phyloP scores from a whole-genome alignment of 2,113 vertebrate species.

The Geothlypis trichas region DNA sequence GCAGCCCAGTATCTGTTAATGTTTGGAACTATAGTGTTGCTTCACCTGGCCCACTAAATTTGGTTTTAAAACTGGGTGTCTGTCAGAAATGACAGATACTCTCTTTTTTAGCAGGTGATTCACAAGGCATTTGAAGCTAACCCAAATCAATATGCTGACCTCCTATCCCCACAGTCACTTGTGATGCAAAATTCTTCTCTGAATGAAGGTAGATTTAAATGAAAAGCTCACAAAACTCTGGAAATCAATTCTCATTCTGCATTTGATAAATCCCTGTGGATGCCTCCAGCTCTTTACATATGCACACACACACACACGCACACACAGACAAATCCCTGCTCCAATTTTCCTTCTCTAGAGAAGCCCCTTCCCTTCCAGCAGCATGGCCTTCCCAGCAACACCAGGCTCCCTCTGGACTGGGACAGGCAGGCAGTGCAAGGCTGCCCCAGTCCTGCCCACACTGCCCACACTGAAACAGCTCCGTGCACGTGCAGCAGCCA shows the following conservation, averaged over 20 bases:
- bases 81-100: background rate
- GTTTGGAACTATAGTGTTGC: background rate
- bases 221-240: background rate
- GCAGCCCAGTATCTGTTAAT: background rate
- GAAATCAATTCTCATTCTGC: background rate
- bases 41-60: background rate
- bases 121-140: background rate
- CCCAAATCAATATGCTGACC: background rate
- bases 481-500: fast-evolving
- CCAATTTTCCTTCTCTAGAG: background rate
- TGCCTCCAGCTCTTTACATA: background rate
- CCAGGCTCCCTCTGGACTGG: fast-evolving
- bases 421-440: background rate
- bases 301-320: background rate
- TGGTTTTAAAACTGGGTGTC: background rate
- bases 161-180: background rate
- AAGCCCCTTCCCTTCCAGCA: background rate
- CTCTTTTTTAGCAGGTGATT: background rate
- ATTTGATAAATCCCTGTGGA: background rate
- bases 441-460: background rate
- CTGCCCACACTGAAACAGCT: fast-evolving
- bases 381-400: background rate
- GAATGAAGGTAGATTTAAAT: background rate
- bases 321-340: background rate
- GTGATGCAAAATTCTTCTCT: background rate